Evolutionary conservation across 1,140 invertebrate species (phyloP), one percentile per base, ranked within the genome.

Genomic region (Drosophila varians): DNA sequence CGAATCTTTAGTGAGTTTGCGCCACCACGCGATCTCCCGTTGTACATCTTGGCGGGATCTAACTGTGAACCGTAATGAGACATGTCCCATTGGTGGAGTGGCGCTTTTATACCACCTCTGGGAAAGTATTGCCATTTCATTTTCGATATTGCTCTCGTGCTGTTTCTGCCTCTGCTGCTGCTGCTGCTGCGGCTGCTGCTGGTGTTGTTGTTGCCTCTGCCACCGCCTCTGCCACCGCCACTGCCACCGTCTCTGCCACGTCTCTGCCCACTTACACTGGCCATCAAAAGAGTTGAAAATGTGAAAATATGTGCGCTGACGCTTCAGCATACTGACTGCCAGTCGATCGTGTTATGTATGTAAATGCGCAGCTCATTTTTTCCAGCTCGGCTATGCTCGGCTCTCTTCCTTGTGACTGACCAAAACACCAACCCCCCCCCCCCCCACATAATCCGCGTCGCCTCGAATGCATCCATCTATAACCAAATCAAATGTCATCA

Each of bases 1-100:
- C 9, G 14, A 16, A 18, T 16, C 14, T 16, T 9, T 14, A 19
- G 38, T 3, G 8, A 42, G 3, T 42, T 8, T 18, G 36, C 18
- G 56, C 42, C 55, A 46, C 69, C 74, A 45, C 66, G 74, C 72
- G 84, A 90, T 90, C 89, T 90, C 80, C 70, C 82, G 75, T 66
- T 69, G 76, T 71, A 87, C 89, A 90, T 90, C 89, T 90, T 90
- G 56, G 75, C 89, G 89, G 88, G 89, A 90, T 90, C 89, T 87
- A 72, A 79, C 78, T 89, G 80, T 89, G 88, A 90, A 89, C 82
- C 87, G 80, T 90, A 90, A 90, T 90, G 89, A 90, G 89, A 90
- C 89, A 90, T 89, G 89, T 89, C 84, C 80, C 89, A 90, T 89
- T 75, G 70, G 60, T 89, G 60, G 77, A 80, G 72, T 77, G 71